phyloP scores from a whole-genome alignment of 2,113 vertebrate genomes.

The Cryptotis parvus region DNA sequence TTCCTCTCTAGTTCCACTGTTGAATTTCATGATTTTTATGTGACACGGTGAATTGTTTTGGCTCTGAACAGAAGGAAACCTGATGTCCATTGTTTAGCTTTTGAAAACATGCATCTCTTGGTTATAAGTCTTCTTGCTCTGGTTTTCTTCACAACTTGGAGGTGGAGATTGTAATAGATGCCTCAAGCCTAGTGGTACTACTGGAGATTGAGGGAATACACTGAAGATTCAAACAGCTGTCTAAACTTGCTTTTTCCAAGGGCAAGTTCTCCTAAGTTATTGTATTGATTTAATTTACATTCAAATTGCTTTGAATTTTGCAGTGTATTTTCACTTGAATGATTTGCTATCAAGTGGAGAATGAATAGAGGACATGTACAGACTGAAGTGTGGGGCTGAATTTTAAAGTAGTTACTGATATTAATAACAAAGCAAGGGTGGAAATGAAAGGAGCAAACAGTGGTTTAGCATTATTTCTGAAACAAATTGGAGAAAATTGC shows the following conservation, averaged over 20 bases:
- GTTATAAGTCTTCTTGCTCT: conserved; percentile 41
- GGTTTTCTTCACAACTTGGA: conserved; percentile 66
- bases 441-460: not conserved
- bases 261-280: conserved; percentile 78
- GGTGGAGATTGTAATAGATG: conserved; percentile 52
- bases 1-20: not conserved
- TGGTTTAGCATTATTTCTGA: conserved; percentile 45
- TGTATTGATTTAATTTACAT: conserved; percentile 83
- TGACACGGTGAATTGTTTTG: not conserved
- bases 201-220: conserved; percentile 54
- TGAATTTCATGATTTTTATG: conserved; percentile 21
- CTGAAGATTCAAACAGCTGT: conserved; percentile 41
- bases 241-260: conserved; percentile 70
- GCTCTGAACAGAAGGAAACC: not conserved
- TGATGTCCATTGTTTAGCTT: not conserved
- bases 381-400: conserved; percentile 43
- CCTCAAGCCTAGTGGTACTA: conserved; percentile 40
- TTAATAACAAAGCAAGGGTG: conserved; percentile 51
- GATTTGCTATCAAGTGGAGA: conserved; percentile 81
- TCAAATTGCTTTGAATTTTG: conserved; percentile 79
- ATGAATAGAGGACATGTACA: conserved; percentile 74
- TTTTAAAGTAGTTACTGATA: conserved; percentile 71
- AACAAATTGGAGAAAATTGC: conserved; percentile 56
- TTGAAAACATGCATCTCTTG: not conserved
- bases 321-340: conserved; percentile 74